Evolutionary conservation across 2,113 vertebrate genomes (phyloP), one percentile per base, ranked within the genome.

Genomic region (Nibea albiflora): DNA sequence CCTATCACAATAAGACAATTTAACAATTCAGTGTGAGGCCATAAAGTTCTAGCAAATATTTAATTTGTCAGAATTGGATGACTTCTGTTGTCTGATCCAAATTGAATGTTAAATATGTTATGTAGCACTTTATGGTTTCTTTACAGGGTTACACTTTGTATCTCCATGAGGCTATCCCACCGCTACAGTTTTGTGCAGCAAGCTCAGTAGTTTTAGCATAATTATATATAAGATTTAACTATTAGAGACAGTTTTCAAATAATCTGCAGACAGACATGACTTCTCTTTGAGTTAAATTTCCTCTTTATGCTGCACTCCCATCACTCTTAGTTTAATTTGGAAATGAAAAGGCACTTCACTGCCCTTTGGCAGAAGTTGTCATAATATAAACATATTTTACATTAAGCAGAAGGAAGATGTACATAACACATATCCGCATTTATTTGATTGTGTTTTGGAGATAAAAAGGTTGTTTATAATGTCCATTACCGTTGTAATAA

Each of bases 401-500:
- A 50, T 72, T 11, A 8, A 77, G 24, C 12, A 69, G 57, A 66
- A 65, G 5, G 10, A 80, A 69, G 3, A 58, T 78, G 22, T 71
- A 63, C 31, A 39, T 78, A 62, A 78, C 44, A 78, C 44, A 42
- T 78, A 57, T 78, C 67, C 39, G 26, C 67, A 24, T 74, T 66
- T 46, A 39, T 74, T 76, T 78, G 14, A 61, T 82, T 84, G 24
- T 68, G 26, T 82, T 86, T 78, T 76, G 66, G 39, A 68, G 31
- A 69, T 39, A 28, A 58, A 79, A 44, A 14, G 9, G 3, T 62
- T 78, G 54, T 85, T 76, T 71, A 73, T 49, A 56, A 22, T 56
- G 56, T 88, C 73, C 57, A 42, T 82, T 84, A 62, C 63, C 44
- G 9, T 80, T 83, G 81, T 88, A 66, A 88, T 78, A 85, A 69